Percentiles rank a stretch among this genome's conserved stretches.
phyloP scores from a whole-genome alignment of 1,140 invertebrate genomes.

The Drosophila asahinai region DNA sequence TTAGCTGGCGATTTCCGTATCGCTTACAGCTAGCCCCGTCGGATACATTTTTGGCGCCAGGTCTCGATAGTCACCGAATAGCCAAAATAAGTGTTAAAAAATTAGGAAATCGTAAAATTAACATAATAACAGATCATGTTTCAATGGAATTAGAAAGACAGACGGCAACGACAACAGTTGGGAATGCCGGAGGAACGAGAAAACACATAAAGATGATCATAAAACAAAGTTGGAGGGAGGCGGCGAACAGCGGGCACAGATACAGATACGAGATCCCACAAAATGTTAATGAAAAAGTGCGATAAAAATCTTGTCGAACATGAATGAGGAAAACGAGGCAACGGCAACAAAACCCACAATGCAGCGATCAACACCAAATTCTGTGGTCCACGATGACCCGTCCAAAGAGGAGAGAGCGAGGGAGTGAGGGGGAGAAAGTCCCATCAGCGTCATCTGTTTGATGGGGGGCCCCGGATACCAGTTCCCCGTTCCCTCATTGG shows the following conservation, averaged over 20 bases:
- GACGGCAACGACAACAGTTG: constrained; percentile 67
- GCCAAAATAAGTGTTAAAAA: constrained; percentile 71
- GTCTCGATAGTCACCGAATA: constrained; percentile 22
- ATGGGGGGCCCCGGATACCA: constrained; percentile 32
- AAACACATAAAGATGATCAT: constrained; percentile 60
- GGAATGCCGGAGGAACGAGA: constrained; percentile 58
- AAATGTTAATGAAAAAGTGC: constrained; percentile 76
- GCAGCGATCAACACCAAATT: constrained; percentile 68
- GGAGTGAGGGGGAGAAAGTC: constrained; percentile 50
- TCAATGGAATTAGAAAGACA: constrained; percentile 45
- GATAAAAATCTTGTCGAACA: constrained; percentile 80
- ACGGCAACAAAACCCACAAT: constrained; percentile 36
- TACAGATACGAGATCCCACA: constrained; percentile 42
- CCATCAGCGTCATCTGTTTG: constrained; percentile 61
- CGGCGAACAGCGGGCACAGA: constrained; percentile 20
- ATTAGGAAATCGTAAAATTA: constrained; percentile 82
- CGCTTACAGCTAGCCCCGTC: constrained; percentile 21
- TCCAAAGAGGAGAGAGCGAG: not conserved
- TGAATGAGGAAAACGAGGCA: constrained; percentile 74
- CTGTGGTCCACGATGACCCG: constrained; percentile 45
- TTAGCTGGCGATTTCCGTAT: constrained; percentile 26
- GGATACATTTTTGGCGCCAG: constrained; percentile 62
- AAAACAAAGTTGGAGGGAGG: constrained; percentile 32
- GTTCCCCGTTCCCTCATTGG: constrained; percentile 25
- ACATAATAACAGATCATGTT: constrained; percentile 82